These are phyloP conservation scores for Muscina levida DNA, from an alignment of 2,888 invertebrate species.

Conservation along the genomic window DNA sequence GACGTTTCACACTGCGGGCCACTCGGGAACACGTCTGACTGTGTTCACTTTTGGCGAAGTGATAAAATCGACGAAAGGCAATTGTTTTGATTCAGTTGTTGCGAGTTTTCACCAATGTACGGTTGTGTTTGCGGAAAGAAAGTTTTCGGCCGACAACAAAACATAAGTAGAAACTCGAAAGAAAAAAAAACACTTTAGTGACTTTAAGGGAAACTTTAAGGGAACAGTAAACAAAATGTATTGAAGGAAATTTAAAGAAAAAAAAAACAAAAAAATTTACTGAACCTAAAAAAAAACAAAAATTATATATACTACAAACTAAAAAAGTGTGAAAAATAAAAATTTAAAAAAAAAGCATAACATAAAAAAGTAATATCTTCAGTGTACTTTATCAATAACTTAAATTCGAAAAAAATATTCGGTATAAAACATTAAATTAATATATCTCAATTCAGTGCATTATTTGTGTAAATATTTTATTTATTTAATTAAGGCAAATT, in stretches of 20 bases:
- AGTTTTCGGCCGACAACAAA: neutral
- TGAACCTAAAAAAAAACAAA: neutral
- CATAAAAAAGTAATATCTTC: too few species aligned
- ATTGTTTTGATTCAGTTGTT: slow-evolving; percentile 78
- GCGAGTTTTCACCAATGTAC: slow-evolving; percentile 74
- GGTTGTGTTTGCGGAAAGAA: slow-evolving; percentile 58
- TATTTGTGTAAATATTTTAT: neutral
- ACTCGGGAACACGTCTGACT: too few species aligned
- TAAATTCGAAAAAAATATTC: too few species aligned
- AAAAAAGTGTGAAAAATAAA: slow-evolving; percentile 1
- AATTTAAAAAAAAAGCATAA: too few species aligned
- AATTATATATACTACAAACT: slow-evolving; percentile 1
- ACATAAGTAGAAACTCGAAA: neutral
- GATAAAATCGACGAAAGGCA: slow-evolving; percentile 75
- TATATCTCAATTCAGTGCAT: slow-evolving; percentile 22
- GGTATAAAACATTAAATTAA: slow-evolving; percentile 4
- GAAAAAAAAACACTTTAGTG: neutral
- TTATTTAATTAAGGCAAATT: too few species aligned
- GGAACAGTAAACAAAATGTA: neutral
- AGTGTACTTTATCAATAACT: too few species aligned
- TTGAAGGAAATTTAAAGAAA: neutral
- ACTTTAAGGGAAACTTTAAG: neutral
- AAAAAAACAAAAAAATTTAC: slow-evolving; percentile 12
- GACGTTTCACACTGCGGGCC: slow-evolving; percentile 5
- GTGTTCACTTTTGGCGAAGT: slow-evolving; percentile 51